Evolutionary conservation across 1,140 invertebrate species (phyloP), one percentile per base, ranked within the genome.

Genomic region (Formica selysi): DNA sequence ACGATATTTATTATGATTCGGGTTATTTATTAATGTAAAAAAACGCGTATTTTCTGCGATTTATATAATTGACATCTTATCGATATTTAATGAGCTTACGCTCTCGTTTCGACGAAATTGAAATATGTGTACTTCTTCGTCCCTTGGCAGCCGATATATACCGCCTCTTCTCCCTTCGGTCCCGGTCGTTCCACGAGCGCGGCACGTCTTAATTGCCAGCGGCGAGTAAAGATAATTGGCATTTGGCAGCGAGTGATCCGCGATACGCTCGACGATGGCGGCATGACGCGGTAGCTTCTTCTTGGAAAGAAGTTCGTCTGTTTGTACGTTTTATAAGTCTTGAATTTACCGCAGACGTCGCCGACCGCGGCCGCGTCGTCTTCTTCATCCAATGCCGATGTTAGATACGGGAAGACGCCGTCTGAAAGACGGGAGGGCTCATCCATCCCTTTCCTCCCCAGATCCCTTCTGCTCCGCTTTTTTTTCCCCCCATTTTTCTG

Each of bases 171-270:
- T 36, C 26, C 76, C 54, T 61, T 38, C 38, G 16, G n/a, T 7
- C 41, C 32, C 76, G 59, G 10, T 68, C 81, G 48, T 65, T 78
- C 16, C 48, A 19, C 65, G 80, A 57, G 73, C 79, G 74, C 64
- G 51, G 32, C 64, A 86, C 79, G 78, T 83, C 88, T 92, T 92
- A 91, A 90, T 91, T 91, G 79, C 85, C 81, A 85, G 87, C 83
- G 83, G 76, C 85, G 87, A 68, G 81, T 89, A 59, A 90, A 91
- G 90, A 92, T 93, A 92, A 92, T 92, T 92, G 91, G 86, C 91
- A 91, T 92, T 93, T 92, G 91, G 91, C 87, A 85, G 89, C 87
- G 86, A 90, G 91, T 88, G 87, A 92, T 92, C 88, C 85, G 90
- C 91, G 88, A 91, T 92, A 91, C 41, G 90, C 64, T 67, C 59